These are phyloP conservation scores for Adineta ricciae DNA, from an alignment of 2,888 invertebrate species.

Conservation along the genomic window DNA sequence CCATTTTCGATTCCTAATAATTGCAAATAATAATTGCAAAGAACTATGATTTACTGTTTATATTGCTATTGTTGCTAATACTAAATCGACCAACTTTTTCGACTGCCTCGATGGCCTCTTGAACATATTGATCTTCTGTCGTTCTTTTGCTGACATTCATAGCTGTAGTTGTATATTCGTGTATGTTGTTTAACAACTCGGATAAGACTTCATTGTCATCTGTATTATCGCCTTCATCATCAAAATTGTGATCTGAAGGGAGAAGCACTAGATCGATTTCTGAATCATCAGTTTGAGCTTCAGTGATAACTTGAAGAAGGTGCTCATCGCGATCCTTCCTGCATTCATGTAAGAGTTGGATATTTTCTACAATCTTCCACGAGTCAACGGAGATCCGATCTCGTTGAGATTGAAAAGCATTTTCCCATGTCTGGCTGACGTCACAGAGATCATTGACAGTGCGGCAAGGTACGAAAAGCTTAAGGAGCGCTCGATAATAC, in stretches of 20 bases:
- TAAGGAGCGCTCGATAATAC: not conserved
- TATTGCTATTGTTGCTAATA: too few species aligned
- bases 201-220: not conserved
- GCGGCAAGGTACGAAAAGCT: not conserved
- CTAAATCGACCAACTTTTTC: not conserved
- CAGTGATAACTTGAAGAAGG: not conserved
- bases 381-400: not conserved
- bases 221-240: not conserved
- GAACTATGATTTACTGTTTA: not conserved
- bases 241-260: not conserved
- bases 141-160: not conserved
- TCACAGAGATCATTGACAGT: not conserved
- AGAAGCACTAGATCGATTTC: not conserved
- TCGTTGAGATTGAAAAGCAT: not conserved
- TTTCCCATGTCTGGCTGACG: not conserved
- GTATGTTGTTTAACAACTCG: not conserved
- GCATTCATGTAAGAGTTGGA: too few species aligned
- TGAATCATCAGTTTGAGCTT: not conserved
- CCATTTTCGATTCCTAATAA: not conserved
- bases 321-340: too few species aligned
- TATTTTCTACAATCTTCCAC: not conserved
- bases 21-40: too few species aligned
- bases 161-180: not conserved
- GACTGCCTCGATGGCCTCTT: not conserved
- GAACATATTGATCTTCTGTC: not conserved